Percentiles rank a stretch among this genome's conserved stretches.
These are phyloP conservation scores for Tenodera sinensis DNA, from an alignment of 2,888 invertebrate species.

Conservation along the genomic window DNA sequence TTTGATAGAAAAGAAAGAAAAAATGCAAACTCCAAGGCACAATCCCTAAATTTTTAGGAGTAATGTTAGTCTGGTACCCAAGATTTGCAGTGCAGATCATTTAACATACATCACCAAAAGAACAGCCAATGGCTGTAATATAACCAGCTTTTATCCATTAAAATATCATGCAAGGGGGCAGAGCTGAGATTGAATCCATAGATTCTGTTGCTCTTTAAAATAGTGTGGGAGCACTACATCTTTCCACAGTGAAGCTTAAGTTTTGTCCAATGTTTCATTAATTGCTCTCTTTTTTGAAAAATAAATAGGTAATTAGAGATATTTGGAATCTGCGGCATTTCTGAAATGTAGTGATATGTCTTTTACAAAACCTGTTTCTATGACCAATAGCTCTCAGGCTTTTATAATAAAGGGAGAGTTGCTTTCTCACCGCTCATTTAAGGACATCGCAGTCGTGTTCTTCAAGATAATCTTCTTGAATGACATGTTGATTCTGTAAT, in stretches of 20 bases:
- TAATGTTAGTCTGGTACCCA: too few relatives aligned
- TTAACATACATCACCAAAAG: too few relatives aligned
- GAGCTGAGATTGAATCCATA: too few relatives aligned
- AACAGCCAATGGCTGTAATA: too few relatives aligned
- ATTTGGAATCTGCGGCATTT: neutral
- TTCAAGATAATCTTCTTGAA: slow-evolving; percentile 44
- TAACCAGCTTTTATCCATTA: too few relatives aligned
- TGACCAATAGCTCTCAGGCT: neutral
- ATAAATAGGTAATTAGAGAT: neutral
- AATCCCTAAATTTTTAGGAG: too few relatives aligned
- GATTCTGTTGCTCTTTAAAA: too few relatives aligned
- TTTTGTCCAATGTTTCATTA: neutral
- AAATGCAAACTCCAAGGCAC: too few relatives aligned
- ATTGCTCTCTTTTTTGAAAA: neutral
- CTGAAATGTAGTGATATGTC: neutral
- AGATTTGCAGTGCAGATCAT: too few relatives aligned
- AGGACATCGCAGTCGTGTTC: slow-evolving; percentile 46
- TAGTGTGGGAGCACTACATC: too few relatives aligned
- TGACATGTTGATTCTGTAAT: slow-evolving; percentile 19
- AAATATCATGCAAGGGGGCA: too few relatives aligned
- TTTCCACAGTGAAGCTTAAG: neutral
- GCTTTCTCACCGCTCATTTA: slow-evolving; percentile 46
- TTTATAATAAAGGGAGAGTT: neutral
- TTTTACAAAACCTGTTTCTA: neutral
- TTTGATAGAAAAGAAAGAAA: too few relatives aligned